These are phyloP conservation scores for Intellagama lesueurii DNA, from an alignment of 2,797 vertebrate species.

Conservation along the genomic window DNA sequence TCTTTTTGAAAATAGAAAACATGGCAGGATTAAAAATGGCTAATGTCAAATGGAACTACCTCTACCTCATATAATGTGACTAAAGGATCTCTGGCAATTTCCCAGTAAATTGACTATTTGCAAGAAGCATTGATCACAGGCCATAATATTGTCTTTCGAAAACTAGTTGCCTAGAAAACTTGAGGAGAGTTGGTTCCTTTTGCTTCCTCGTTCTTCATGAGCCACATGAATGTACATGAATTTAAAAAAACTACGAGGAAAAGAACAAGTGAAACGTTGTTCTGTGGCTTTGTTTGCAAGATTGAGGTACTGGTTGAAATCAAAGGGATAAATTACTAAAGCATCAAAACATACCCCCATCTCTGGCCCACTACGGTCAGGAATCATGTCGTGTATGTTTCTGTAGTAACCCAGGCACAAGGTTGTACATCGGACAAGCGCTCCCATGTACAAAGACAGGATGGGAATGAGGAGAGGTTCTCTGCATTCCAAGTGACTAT, in stretches of 20 bases:
- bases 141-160: not conserved
- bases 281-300: not conserved
- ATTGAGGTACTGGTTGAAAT: not conserved
- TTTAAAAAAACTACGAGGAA: not conserved
- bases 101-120: not conserved
- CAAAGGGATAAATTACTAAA: not conserved
- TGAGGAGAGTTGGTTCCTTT: not conserved
- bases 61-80: not conserved
- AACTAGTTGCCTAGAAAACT: not conserved
- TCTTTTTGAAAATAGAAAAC: not conserved
- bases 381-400: slow-evolving; percentile 93
- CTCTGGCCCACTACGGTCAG: slow-evolving; percentile 91
- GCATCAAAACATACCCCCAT: slow-evolving; percentile 85
- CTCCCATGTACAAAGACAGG: slow-evolving; percentile 97
- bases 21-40: not conserved
- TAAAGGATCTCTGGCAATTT: not conserved
- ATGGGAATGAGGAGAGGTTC: slow-evolving; percentile 97
- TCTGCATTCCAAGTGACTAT: slow-evolving; percentile 94
- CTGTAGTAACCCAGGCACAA: slow-evolving; percentile 95
- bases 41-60: not conserved
- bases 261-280: too few species aligned
- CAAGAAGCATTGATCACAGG: not conserved
- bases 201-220: not conserved
- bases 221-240: too few species aligned
- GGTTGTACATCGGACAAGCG: slow-evolving; percentile 92